Conservation (phyloP, 2,888 invertebrate genomes). For the Acanthococcus lagerstroemiae region DNA sequence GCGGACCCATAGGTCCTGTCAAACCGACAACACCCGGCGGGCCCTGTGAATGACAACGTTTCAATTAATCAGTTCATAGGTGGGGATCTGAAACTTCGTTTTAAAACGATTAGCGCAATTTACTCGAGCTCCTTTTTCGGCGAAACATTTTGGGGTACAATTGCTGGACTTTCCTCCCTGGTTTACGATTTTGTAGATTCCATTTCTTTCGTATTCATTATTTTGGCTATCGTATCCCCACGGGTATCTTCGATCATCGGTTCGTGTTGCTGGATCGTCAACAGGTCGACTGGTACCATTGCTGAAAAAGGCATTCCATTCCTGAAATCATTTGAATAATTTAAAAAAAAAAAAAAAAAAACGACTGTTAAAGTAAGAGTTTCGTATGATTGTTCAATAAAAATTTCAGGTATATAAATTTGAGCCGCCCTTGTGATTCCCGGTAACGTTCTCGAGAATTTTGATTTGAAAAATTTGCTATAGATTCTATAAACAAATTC, state of each 20-base stretch:
- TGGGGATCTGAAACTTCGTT: not conserved
- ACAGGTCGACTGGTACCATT: not conserved
- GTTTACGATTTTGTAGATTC: not conserved
- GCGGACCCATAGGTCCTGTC: constrained; percentile 64
- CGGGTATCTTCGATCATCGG: too few relatives aligned
- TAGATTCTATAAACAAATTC: too few relatives aligned
- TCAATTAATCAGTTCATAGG: not conserved
- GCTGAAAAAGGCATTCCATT: not conserved
- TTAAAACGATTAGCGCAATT: constrained; percentile 39
- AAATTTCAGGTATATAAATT: too few relatives aligned
- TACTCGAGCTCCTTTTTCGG: constrained; percentile 75
- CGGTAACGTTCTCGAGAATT: too few relatives aligned
- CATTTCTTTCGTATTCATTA: not conserved
- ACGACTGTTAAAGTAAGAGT: too few relatives aligned
- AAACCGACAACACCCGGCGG: constrained; percentile 64
- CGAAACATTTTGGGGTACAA: constrained; percentile 76
- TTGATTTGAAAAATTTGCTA: too few relatives aligned
- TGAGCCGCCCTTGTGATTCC: too few relatives aligned
- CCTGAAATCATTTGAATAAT: too few relatives aligned
- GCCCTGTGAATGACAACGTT: constrained; percentile 48
- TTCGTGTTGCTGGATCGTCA: too few relatives aligned
- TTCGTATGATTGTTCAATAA: too few relatives aligned
- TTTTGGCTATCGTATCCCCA: too few relatives aligned
- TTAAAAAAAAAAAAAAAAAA: too few relatives aligned
- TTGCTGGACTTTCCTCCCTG: constrained; percentile 22